Evolutionary conservation across 2,797 vertebrate genomes (phyloP), one percentile per base, ranked within the genome.

Genomic region (Perodicticus potto): DNA sequence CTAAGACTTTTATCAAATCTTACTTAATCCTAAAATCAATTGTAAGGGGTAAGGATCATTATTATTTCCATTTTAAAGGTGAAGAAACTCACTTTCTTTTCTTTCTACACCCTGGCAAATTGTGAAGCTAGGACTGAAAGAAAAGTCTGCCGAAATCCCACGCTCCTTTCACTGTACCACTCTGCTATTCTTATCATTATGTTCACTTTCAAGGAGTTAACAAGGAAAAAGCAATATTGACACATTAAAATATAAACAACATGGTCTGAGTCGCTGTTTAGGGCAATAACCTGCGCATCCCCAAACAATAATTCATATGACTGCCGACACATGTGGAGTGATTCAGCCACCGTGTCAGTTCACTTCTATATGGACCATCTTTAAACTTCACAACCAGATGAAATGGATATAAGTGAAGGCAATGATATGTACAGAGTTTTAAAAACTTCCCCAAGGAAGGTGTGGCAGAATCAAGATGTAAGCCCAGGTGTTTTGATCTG

Each of bases 401-500:
- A n/a, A 23, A 22, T 12, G 14, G 40, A 78, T 55, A n/a, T 20
- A 82, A 53, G 34, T 53, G 14, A 74, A 87, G 57, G 73, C 14
- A 34, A 49, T 45, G 72, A 72, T 19, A 61, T 8, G n/a, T 19
- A 13, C 17, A 34, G 61, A 91, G n/a, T 40, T 67, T 37, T 23
- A 59, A 43, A 80, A 91, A 59, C 20, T 45, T 76, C 37, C 45
- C 40, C 49, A 73, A 53, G 74, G 34, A 14, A 45, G 23, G 34
- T 65, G 45, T 70, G 19, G 67, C 32, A 82, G 37, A 80, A 93
- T 74, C 37, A 84, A 37, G 84, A 86, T 74, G 80, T 76, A 93
- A 80, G 76, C 5, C 57, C 37, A 70, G 53, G 3, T 3, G 10
- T 78, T 74, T 59, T 70, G 57, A 91, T 55, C 43, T 43, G 43